Percentiles rank a stretch among this genome's conserved stretches.
phyloP scores from a whole-genome alignment of 1,140 invertebrate genomes.

The Antheraea mylitta region DNA sequence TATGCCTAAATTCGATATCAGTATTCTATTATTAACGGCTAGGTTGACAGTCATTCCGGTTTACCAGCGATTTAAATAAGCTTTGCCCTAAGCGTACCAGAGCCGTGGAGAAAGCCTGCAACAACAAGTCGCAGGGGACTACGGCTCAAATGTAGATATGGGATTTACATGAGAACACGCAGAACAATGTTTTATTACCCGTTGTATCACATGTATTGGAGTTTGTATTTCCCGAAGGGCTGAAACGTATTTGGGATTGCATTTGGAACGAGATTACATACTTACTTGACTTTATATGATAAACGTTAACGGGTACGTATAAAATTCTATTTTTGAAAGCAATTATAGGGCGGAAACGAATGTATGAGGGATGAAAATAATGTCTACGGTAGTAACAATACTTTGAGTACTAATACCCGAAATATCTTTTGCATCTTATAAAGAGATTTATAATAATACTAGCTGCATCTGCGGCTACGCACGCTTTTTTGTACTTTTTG shows the following conservation, averaged over 20 bases:
- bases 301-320: constrained; percentile 15
- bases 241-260: constrained; percentile 43
- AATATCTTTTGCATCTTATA: too few species aligned
- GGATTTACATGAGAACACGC: constrained; percentile 61
- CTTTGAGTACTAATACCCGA: too few species aligned
- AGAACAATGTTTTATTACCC: constrained; percentile 60
- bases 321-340: background rate
- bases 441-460: too few species aligned
- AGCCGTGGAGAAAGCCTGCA: constrained; percentile 16
- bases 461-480: too few species aligned
- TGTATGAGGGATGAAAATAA: too few species aligned
- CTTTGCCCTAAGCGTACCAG: constrained; percentile 10
- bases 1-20: too few species aligned
- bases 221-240: constrained; percentile 56
- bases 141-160: constrained; percentile 48
- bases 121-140: constrained; percentile 39
- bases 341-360: background rate
- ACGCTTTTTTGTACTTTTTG: too few species aligned
- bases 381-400: too few species aligned
- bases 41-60: background rate
- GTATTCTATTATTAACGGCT: background rate
- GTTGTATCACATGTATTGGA: constrained; percentile 45
- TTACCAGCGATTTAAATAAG: background rate
- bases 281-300: constrained; percentile 15
- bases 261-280: constrained; percentile 24